Evolutionary conservation across 2,113 vertebrate species (phyloP).

Genomic region (Collichthys lucidus): DNA sequence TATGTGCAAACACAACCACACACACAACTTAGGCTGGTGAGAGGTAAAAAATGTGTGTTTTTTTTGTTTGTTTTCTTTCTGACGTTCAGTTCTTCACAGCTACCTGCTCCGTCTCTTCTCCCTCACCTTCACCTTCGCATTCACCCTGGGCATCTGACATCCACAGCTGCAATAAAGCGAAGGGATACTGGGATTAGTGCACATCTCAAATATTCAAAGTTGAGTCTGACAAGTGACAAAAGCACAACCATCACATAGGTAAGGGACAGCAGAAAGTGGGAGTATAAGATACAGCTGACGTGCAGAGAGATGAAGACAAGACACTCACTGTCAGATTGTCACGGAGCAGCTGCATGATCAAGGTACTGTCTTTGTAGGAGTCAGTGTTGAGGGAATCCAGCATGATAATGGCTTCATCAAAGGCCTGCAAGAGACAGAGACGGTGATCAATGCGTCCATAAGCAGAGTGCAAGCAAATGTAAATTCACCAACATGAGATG

Average conservation of each 20-base stretch:
- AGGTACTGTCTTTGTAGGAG: conserved; percentile 98
- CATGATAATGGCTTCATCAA: conserved; percentile 93
- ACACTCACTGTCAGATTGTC: conserved; percentile 93
- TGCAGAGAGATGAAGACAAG: background rate
- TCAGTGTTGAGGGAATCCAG: conserved; percentile 93
- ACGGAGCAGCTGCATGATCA: conserved; percentile 99
- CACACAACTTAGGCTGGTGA: conserved; percentile 81
- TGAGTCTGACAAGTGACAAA: background rate
- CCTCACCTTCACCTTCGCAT: conserved; percentile 32
- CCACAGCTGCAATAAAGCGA: conserved; percentile 79
- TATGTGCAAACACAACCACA: conserved; percentile 67
- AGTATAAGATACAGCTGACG: background rate
- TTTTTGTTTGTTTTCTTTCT: background rate
- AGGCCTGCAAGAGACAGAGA: conserved; percentile 85
- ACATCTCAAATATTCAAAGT: background rate
- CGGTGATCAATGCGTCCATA: background rate
- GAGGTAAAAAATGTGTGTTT: conserved; percentile 70
- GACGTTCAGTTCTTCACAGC: conserved; percentile 66
- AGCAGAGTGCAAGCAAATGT: background rate
- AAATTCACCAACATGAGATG: background rate
- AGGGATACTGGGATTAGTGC: conserved; percentile 7
- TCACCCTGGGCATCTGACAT: conserved; percentile 75
- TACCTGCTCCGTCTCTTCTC: conserved; percentile 58
- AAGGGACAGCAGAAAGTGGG: background rate
- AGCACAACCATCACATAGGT: background rate